Percentiles rank a stretch among this genome's conserved stretches.
Evolutionary conservation across 2,888 invertebrate genomes (phyloP).

Genomic region (Hetaerina titia): DNA sequence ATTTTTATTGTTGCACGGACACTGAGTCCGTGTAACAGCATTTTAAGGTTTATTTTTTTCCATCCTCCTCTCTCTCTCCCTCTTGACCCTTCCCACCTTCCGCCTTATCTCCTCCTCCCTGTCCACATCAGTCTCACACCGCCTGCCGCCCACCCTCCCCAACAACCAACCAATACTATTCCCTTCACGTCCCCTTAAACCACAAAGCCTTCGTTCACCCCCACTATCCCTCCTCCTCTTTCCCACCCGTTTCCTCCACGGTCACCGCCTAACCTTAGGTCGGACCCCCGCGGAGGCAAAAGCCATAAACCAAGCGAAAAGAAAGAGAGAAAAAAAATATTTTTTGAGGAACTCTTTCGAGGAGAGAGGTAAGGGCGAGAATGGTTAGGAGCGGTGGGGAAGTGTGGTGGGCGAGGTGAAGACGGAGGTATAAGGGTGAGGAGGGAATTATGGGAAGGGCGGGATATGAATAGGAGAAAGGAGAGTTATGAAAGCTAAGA

Average conservation of each 20-base stretch:
- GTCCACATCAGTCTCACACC: neutral
- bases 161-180: neutral
- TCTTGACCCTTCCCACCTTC: neutral
- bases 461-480: neutral
- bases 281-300: slow-evolving; percentile 54
- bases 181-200: neutral
- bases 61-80: neutral
- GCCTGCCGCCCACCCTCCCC: neutral
- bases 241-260: slow-evolving; percentile 2
- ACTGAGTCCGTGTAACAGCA: slow-evolving; percentile 42
- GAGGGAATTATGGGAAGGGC: neutral
- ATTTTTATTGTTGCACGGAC: slow-evolving; percentile 51
- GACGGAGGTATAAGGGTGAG: neutral
- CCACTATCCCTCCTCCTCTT: neutral
- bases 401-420: neutral
- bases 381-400: neutral
- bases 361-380: neutral
- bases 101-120: neutral
- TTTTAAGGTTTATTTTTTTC: slow-evolving; percentile 40
- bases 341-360: slow-evolving; percentile 41
- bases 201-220: neutral
- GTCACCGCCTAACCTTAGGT: slow-evolving; percentile 57
- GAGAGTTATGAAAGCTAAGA: neutral
- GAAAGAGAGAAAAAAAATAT: neutral
- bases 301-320: slow-evolving; percentile 66